Evolutionary conservation across 2,888 invertebrate genomes (phyloP).

Genomic region (Scaeva pyrastri): DNA sequence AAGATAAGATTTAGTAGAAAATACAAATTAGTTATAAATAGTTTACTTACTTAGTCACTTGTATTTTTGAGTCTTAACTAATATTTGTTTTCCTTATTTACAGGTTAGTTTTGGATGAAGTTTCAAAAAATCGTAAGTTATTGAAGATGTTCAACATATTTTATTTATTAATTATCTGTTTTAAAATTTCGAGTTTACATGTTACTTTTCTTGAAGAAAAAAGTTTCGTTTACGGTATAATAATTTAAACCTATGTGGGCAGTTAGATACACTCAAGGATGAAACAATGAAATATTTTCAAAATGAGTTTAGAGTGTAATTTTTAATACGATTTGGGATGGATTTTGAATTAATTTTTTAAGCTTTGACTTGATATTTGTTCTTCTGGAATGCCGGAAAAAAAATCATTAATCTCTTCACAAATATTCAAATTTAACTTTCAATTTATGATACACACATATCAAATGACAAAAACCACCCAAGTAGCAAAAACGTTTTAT

Average conservation of each 20-base stretch:
- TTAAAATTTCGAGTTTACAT: too few relatives aligned
- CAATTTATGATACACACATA: neutral
- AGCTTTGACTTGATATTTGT: neutral
- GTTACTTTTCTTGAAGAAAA: too few relatives aligned
- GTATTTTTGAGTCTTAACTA: slow-evolving; percentile 31
- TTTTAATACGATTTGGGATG: too few relatives aligned
- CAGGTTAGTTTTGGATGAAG: slow-evolving; percentile 50
- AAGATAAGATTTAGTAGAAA: neutral
- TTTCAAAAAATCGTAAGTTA: slow-evolving; percentile 9
- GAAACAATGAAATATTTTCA: too few relatives aligned
- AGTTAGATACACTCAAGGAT: too few relatives aligned
- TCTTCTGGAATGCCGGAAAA: neutral
- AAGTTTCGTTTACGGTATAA: too few relatives aligned
- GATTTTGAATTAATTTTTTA: too few relatives aligned
- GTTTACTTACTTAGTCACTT: neutral
- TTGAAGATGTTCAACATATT: too few relatives aligned
- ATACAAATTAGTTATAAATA: neutral
- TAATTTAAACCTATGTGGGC: too few relatives aligned
- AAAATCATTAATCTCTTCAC: neutral
- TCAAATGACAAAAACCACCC: neutral
- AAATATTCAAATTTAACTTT: slow-evolving; percentile 2
- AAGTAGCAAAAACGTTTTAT: slow-evolving; percentile 1
- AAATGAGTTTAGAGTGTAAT: too few relatives aligned
- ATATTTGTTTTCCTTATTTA: slow-evolving; percentile 19
- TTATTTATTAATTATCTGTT: too few relatives aligned